Evolutionary conservation across 2,113 vertebrate genomes (phyloP).

Genomic region (Circaetus gallicus): DNA sequence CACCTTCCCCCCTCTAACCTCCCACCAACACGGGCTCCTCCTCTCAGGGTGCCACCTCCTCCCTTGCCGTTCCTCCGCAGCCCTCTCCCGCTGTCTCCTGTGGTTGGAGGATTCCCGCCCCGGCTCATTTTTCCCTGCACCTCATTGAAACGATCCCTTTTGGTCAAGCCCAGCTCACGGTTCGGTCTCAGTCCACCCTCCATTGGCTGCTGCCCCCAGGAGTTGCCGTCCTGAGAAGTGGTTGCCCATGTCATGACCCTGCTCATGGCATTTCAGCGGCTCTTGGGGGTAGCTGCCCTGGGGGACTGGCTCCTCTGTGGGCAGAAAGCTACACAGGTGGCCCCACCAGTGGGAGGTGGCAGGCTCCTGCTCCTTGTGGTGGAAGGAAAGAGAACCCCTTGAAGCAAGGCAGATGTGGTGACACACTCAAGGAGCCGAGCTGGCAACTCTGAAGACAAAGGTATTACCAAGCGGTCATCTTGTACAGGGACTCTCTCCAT

Average conservation of each 20-base stretch:
- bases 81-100: not conserved
- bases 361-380: not conserved
- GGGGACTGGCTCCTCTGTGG: accelerated
- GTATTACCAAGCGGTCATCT: accelerated
- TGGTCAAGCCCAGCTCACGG: not conserved
- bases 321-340: not conserved
- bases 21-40: accelerated
- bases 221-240: not conserved
- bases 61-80: not conserved
- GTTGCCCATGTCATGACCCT: not conserved
- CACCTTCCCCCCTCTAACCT: not conserved
- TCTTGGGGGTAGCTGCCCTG: not conserved
- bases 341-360: not conserved
- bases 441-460: not conserved
- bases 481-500: not conserved
- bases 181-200: accelerated
- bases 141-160: not conserved
- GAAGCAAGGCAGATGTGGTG: not conserved
- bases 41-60: not conserved
- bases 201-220: not conserved
- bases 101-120: not conserved
- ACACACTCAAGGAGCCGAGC: accelerated
- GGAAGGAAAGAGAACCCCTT: not conserved
- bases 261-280: accelerated
- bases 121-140: not conserved